These are phyloP conservation scores for Gryon sp. DNA, from an alignment of 1,140 invertebrate genomes.

Conservation along the genomic window DNA sequence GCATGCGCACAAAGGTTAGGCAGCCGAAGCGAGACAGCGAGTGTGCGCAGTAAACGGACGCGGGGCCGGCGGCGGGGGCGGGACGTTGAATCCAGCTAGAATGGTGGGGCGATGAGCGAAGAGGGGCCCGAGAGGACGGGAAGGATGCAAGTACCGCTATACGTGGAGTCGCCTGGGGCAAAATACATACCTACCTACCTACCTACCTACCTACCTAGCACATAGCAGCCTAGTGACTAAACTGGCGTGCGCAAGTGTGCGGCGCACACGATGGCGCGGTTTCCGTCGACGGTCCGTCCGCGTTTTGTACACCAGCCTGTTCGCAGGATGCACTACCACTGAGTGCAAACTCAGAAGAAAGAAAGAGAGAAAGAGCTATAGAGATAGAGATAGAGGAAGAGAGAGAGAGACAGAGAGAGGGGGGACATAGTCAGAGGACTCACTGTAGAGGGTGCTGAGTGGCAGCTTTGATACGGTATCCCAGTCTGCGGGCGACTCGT, in stretches of 20 bases:
- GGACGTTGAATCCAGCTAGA: no score
- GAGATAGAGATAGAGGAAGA: conserved; percentile 17
- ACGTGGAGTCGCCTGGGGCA: conserved; percentile 41
- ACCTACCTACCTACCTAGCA: conserved; percentile 58
- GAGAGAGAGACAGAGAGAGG: neutral
- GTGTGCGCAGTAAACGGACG: conserved; percentile 1
- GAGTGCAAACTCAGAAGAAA: neutral
- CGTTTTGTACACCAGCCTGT: conserved; percentile 21
- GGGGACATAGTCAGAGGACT: conserved; percentile 19
- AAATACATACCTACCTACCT: conserved; percentile 61
- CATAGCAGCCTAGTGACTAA: conserved; percentile 61
- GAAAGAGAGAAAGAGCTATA: neutral
- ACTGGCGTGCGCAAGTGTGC: conserved; percentile 27
- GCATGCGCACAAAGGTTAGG: conserved; percentile 36
- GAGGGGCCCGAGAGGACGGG: conserved; percentile 23
- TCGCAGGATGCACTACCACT: conserved; percentile 30
- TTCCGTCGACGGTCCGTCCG: conserved; percentile 38
- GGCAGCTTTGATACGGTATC: conserved; percentile 40
- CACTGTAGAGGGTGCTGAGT: conserved; percentile 55
- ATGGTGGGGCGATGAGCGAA: conserved; percentile 8
- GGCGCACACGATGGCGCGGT: conserved; percentile 35
- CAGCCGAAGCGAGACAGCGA: neutral
- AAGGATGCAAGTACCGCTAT: conserved; percentile 54
- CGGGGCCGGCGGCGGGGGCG: neutral
- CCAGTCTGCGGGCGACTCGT: conserved; percentile 48